These are phyloP conservation scores for Crossaster papposus DNA, from an alignment of 53 echinoderm and acorn worm genomes.

Conservation along the genomic window DNA sequence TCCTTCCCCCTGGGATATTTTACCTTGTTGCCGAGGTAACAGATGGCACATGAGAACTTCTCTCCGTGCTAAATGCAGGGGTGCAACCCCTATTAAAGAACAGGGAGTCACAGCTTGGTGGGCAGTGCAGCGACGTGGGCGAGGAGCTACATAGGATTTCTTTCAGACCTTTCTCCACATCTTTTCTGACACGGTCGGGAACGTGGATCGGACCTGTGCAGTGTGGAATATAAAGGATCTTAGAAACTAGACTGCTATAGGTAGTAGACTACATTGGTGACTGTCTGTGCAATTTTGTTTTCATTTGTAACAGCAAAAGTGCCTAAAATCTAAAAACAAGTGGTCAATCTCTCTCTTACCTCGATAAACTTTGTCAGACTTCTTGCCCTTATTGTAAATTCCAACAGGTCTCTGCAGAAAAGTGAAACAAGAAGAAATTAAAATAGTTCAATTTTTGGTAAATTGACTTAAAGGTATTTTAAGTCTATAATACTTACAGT, in stretches of 20 bases:
- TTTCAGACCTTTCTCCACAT: conserved; percentile 43
- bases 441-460: neutral
- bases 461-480: neutral
- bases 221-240: neutral
- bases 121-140: neutral
- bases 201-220: conserved; percentile 28
- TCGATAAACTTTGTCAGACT: conserved; percentile 59
- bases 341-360: conserved; percentile 22
- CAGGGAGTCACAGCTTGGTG: conserved; percentile 39
- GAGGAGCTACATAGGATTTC: conserved; percentile 19
- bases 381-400: conserved; percentile 68
- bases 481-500: conserved; percentile 50
- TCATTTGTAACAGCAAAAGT: too few species aligned
- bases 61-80: conserved; percentile 21
- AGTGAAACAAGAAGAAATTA: neutral
- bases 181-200: conserved; percentile 38
- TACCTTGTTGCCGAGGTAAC: conserved; percentile 24
- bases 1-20: neutral
- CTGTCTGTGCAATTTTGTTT: neutral
- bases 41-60: neutral
- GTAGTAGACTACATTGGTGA: too few species aligned
- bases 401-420: conserved; percentile 56
- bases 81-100: conserved; percentile 4
- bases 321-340: neutral
- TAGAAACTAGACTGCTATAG: neutral